Base-by-base conservation (phyloP, 2,113 vertebrate genomes). In the Equus przewalskii region DNA sequence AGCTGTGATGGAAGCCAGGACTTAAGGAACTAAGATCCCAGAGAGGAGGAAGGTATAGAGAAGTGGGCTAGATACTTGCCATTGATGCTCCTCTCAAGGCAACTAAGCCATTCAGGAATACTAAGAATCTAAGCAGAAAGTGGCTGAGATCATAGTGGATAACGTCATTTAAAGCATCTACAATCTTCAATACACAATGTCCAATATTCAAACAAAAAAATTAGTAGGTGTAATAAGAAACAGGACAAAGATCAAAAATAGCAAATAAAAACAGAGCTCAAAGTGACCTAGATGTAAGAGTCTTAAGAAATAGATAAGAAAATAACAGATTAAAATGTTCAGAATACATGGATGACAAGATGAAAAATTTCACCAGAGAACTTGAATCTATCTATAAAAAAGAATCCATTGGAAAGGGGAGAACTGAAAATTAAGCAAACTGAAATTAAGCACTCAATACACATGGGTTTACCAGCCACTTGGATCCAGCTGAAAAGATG, bases 241-340 rank as follows among this genome's bases (percentile, higher is more conserved):
- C 1, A 80, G 44, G 36, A 30, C 44, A 80, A 95, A 84, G 6
- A 69, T 7, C 12, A 67, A 67, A 26, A 83, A 76, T 1, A 62
- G 18, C 79, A 75, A 90, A 76, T 7, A 41, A 8, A 85, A 83
- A 82, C 7, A 89, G n/a, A 90, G 30, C 36, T 90, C 69, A 83
- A 76, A 58, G 87, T 76, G 36, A 95, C 58, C 58, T 22, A 82
- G 36, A 79, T 49, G 49, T 4, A 56, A 84, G 33, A 69, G n/a
- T 80, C n/a, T 15, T 73, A 30, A 95, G 28, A 80, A 92, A 72
- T 72, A 13, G 36, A 73, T 79, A 33, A 54, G 21, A 86, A 95
- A 91, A 72, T 70, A 67, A 64, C 5, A 67, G 73, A 86, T 56
- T 86, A 72, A 86, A 86, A 95, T 64, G 21, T 81, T 80, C 49